Evolutionary conservation across 2,888 invertebrate species (phyloP).

Genomic region (Stenurella melanura): DNA sequence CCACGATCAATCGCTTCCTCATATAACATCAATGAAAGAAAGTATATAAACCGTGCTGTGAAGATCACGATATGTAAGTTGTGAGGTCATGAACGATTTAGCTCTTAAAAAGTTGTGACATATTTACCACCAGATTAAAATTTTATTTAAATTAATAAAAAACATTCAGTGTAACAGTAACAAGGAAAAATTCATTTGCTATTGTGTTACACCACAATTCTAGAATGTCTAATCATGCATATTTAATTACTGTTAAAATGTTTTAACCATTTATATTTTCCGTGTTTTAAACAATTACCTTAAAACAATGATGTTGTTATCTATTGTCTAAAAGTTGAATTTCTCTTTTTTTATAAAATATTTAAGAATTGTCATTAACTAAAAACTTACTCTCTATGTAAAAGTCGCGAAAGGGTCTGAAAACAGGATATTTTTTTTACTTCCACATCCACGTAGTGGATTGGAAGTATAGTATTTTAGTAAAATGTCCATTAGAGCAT

Average conservation of each 20-base stretch:
- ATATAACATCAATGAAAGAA: constrained; percentile 33
- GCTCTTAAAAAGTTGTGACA: constrained; percentile 4
- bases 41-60: constrained; percentile 22
- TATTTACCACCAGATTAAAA: neutral
- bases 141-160: neutral
- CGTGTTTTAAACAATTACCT: neutral
- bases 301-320: neutral
- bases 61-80: constrained; percentile 21
- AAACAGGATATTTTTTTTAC: no score
- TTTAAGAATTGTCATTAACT: neutral
- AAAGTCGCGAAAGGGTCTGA: no score
- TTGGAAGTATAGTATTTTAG: no score
- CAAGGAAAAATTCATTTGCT: neutral
- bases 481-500: no score
- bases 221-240: no score
- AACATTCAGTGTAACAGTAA: neutral
- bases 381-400: no score
- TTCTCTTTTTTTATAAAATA: neutral
- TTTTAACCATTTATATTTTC: no score
- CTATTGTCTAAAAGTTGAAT: neutral
- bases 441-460: no score
- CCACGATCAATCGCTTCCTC: neutral
- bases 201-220: no score
- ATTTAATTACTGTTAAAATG: no score
- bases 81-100: constrained; percentile 26